Conservation (phyloP, 2,113 vertebrate species). For the Nesogale talazaci region DNA sequence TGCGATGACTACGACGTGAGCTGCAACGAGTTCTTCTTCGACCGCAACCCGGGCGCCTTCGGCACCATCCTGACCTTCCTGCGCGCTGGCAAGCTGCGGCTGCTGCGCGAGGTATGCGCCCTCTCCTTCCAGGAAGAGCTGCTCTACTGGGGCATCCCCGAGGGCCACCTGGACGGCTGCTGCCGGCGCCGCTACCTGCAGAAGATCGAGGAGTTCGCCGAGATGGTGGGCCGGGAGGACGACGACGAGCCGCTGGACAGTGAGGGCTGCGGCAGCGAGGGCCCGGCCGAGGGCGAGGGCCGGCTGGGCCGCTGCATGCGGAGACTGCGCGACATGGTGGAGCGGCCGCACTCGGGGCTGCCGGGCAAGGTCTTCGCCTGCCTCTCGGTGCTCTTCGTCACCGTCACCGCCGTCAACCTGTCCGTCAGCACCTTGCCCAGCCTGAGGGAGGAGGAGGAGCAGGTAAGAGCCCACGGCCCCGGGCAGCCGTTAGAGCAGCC, state of each 20-base stretch:
- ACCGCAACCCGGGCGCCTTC: slow-evolving; percentile 97
- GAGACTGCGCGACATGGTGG: slow-evolving; percentile 97
- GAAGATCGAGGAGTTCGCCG: slow-evolving; percentile 95
- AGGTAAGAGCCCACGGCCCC: slow-evolving; percentile 86
- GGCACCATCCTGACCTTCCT: slow-evolving; percentile 97
- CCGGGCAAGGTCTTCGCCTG: slow-evolving; percentile 99
- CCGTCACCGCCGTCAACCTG: slow-evolving; percentile 97
- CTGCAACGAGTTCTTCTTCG: slow-evolving; percentile 98
- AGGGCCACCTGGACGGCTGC: slow-evolving; percentile 96
- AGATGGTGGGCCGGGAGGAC: slow-evolving; percentile 92
- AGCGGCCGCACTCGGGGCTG: slow-evolving; percentile 97
- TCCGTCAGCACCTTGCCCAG: slow-evolving; percentile 99
- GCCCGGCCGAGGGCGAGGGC: slow-evolving; percentile 84
- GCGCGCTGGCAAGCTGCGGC: slow-evolving; percentile 94
- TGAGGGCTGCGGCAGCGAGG: slow-evolving; percentile 84
- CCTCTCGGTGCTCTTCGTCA: slow-evolving; percentile 97
- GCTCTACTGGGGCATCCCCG: slow-evolving; percentile 97
- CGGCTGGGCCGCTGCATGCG: slow-evolving; percentile 91
- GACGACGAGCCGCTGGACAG: slow-evolving; percentile 85
- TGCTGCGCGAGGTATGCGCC: slow-evolving; percentile 95
- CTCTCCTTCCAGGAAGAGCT: slow-evolving; percentile 98
- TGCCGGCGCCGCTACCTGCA: slow-evolving; percentile 95
- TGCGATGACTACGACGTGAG: slow-evolving; percentile 97
- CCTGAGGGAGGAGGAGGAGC: slow-evolving; percentile 96
- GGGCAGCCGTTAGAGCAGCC: accelerated